Percentiles rank a stretch among this genome's conserved stretches.
Evolutionary conservation across 2,888 invertebrate genomes (phyloP).

Genomic region (Amphipoea oculea): DNA sequence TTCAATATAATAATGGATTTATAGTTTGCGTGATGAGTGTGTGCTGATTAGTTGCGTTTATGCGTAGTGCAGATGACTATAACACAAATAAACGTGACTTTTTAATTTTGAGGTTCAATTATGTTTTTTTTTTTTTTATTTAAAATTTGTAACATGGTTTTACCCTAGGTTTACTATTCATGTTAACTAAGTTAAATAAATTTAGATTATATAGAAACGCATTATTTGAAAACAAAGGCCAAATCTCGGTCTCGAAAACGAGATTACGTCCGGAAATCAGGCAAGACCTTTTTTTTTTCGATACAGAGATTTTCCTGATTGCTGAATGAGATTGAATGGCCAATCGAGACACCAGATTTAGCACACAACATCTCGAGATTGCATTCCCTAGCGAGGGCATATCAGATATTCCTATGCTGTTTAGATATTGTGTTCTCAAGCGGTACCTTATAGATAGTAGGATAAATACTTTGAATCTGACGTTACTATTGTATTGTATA

Average conservation of each 20-base stretch:
- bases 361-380: neutral
- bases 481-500: conserved; percentile 13
- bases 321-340: neutral
- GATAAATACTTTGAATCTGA: neutral
- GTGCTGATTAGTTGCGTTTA: neutral
- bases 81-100: neutral
- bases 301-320: too few species aligned
- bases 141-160: neutral
- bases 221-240: neutral
- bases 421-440: conserved; percentile 1
- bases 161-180: neutral
- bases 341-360: neutral
- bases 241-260: neutral
- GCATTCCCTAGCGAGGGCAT: neutral
- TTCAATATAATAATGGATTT: neutral
- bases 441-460: neutral
- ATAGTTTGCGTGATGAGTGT: neutral
- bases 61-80: neutral
- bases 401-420: neutral
- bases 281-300: neutral
- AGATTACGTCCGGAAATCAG: neutral
- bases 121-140: too few species aligned
- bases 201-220: neutral
- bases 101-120: neutral
- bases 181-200: neutral